phyloP scores from a whole-genome alignment of 2,797 vertebrate genomes.

The Serranus cabrilla region DNA sequence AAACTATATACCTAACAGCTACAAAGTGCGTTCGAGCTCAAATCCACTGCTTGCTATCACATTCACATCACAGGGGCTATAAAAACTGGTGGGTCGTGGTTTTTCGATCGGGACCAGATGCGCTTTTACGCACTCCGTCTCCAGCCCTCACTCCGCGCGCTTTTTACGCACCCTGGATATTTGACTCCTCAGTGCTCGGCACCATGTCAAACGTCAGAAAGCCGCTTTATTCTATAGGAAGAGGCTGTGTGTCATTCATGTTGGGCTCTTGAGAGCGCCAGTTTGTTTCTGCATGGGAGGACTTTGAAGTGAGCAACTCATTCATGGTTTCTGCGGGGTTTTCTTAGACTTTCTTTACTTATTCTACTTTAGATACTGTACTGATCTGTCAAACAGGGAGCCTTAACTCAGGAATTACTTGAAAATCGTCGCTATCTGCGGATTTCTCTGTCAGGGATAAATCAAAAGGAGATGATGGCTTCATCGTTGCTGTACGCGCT shows the following conservation, averaged over 20 bases:
- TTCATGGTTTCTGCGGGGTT: constrained; percentile 30
- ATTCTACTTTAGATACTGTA: constrained; percentile 20
- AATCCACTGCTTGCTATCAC: constrained; percentile 8
- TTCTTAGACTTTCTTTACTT: constrained; percentile 30
- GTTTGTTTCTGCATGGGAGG: constrained; percentile 45
- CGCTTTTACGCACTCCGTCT: constrained; percentile 68
- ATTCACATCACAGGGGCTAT: constrained; percentile 15
- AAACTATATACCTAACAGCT: constrained; percentile 12
- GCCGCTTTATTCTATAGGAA: constrained; percentile 72
- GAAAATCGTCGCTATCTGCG: constrained; percentile 27
- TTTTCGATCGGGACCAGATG: constrained; percentile 62
- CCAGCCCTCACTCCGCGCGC: constrained; percentile 58
- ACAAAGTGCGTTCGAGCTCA: background rate
- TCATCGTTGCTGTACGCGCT: constrained; percentile 63
- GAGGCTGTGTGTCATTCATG: constrained; percentile 69
- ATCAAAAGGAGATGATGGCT: constrained; percentile 46
- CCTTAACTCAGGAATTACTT: constrained; percentile 49
- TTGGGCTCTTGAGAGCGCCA: constrained; percentile 34
- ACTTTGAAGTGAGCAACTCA: constrained; percentile 35
- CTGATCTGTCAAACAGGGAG: constrained; percentile 37
- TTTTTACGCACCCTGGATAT: constrained; percentile 78
- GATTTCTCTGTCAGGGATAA: constrained; percentile 44
- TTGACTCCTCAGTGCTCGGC: constrained; percentile 74
- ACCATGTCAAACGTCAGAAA: constrained; percentile 73
- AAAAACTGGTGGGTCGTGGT: constrained; percentile 33